Evolutionary conservation across 2,888 invertebrate species (phyloP).

Genomic region (Hipparchia sbordonii): DNA sequence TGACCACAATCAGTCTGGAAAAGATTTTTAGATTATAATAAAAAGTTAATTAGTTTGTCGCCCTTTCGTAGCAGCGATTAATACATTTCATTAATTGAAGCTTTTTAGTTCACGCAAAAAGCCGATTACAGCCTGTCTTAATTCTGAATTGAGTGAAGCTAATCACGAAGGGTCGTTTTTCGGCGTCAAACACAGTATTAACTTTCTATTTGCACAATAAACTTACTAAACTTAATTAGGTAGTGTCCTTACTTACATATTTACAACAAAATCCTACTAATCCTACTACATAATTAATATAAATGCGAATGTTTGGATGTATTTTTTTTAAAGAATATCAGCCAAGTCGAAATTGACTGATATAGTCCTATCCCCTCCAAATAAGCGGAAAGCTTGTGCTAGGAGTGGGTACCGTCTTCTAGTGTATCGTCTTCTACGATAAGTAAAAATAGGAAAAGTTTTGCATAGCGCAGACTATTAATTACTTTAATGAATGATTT

Average conservation of each 20-base stretch:
- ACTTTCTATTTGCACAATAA: background rate
- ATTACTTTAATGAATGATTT: too few relatives aligned
- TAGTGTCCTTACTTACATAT: background rate
- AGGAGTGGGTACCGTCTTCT: too few relatives aligned
- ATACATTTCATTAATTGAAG: conserved; percentile 16
- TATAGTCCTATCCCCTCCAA: too few relatives aligned
- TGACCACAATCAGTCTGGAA: background rate
- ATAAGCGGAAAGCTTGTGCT: too few relatives aligned
- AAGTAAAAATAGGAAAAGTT: too few relatives aligned
- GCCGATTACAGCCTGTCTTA: conserved; percentile 25
- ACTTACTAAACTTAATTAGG: background rate
- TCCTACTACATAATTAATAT: too few relatives aligned
- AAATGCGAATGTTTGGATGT: too few relatives aligned
- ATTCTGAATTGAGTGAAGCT: conserved; percentile 22
- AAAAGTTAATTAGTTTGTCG: conserved; percentile 18
- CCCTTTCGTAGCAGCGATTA: conserved; percentile 17
- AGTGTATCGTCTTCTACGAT: too few relatives aligned
- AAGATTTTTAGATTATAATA: conserved; percentile 3
- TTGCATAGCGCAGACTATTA: too few relatives aligned
- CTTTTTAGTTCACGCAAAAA: conserved; percentile 25
- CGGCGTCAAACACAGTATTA: conserved; percentile 1
- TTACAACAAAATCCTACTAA: background rate
- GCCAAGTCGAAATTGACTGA: too few relatives aligned
- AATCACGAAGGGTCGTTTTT: conserved; percentile 20
- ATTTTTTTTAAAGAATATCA: too few relatives aligned